Base-by-base conservation (phyloP, 2,797 vertebrate species). In the Pelobates cultripes region DNA sequence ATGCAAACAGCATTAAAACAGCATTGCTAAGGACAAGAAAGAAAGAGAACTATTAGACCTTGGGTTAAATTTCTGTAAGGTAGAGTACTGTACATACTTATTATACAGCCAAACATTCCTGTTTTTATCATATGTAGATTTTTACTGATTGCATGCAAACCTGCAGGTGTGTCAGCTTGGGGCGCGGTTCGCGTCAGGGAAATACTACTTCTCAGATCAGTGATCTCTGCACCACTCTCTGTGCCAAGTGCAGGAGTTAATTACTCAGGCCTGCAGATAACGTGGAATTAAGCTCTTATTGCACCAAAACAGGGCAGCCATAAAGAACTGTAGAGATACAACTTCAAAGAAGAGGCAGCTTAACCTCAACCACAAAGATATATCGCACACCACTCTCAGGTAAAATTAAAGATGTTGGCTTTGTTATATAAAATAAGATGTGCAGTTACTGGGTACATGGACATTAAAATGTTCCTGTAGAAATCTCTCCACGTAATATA, bases 101-200 rank as follows among this genome's bases (percentile, higher is more conserved):
- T 83, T 83, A 78, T 83, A 74, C 75, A 79, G 76, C 61, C 45
- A 68, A 53, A 64, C 81, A 83, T 83, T 83, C 81, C 76, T 74
- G 81, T 83, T 83, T 82, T 83, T 83, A 83, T 83, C 81, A 75
- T 83, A 83, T 83, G 81, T 78, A 83, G 81, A 83, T 83, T 83
- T 72, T 63, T 42, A 73, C 71, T 68, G 81, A 83, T 83, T 83
- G 81, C 81, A 83, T 83, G 76, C 81, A 83, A 75, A 63, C 60
- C 71, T 78, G 76, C 81, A 83, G 81, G 81, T 83, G 81, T 83
- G 81, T 83, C 81, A 61, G 76, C 64, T 51, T 47, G 70, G 81
- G 81, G 81, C 44, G 81, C 76, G 81, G 81, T 51, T 15, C 76
- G 75, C 70, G 70, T 83, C 71, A 70, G 76, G 40, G 70, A 43